Evolutionary conservation across 2,797 vertebrate genomes (phyloP).

Genomic region (Thamnophis elegans): DNA sequence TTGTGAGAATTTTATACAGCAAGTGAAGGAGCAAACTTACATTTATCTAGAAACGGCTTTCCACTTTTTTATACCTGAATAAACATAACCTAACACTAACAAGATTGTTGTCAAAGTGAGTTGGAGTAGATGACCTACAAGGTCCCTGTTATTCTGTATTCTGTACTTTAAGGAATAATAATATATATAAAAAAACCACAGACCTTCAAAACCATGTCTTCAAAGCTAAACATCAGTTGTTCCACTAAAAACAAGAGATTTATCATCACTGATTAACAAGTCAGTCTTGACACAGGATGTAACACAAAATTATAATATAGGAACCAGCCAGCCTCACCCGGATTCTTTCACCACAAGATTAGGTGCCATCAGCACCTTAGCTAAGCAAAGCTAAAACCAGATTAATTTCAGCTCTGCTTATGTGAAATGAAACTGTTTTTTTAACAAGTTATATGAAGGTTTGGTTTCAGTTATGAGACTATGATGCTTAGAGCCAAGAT

Average conservation of each 20-base stretch:
- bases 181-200: background rate
- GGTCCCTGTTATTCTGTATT: too few species aligned
- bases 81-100: background rate
- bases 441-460: background rate
- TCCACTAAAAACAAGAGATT: background rate
- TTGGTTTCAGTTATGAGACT: background rate
- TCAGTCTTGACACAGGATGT: background rate
- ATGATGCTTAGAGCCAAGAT: background rate
- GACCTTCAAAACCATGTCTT: background rate
- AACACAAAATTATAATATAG: background rate
- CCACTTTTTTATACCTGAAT: background rate
- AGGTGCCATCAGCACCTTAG: background rate
- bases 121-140: too few species aligned
- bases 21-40: background rate
- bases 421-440: background rate
- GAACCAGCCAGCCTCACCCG: background rate
- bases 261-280: background rate
- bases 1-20: background rate
- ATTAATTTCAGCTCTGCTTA: background rate
- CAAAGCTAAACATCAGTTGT: background rate
- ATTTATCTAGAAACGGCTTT: background rate
- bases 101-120: background rate
- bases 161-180: background rate
- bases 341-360: background rate
- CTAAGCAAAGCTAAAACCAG: background rate